Percentiles rank a stretch among this genome's conserved stretches.
phyloP scores from a whole-genome alignment of 2,888 invertebrate genomes.

The Onchidella celtica region DNA sequence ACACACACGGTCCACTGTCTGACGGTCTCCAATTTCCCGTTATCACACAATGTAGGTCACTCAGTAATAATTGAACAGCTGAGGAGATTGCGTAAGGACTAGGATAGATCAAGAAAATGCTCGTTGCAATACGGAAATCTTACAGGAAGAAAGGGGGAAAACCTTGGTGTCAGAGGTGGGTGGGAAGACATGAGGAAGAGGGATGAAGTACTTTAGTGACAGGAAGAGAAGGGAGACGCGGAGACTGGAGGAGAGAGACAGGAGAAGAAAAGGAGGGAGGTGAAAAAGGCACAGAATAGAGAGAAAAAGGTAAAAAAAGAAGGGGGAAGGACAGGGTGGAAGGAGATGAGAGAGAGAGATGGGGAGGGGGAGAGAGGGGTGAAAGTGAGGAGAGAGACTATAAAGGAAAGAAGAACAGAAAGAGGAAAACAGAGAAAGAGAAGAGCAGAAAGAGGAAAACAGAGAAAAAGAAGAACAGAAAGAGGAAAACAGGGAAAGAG shows the following conservation, averaged over 20 bases:
- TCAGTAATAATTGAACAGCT: too few relatives aligned
- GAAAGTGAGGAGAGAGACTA: not conserved
- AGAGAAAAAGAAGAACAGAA: not conserved
- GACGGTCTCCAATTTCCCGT: too few relatives aligned
- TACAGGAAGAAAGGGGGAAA: too few relatives aligned
- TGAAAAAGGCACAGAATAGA: not conserved
- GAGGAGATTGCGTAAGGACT: too few relatives aligned
- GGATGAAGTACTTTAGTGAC: not conserved
- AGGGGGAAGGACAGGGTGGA: constrained; percentile 17
- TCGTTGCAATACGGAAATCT: too few relatives aligned
- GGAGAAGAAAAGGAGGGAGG: not conserved
- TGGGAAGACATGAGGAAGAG: not conserved
- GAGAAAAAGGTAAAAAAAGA: not conserved
- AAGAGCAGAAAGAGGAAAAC: constrained; percentile 8
- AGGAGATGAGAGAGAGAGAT: constrained; percentile 30
- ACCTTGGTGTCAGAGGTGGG: not conserved
- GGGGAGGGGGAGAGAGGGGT: not conserved
- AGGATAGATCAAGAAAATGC: too few relatives aligned
- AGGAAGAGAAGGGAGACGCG: not conserved
- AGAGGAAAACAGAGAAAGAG: not conserved
- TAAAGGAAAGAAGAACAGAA: constrained; percentile 9
- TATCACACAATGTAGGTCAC: too few relatives aligned
- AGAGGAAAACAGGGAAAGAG: not conserved
- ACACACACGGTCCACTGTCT: too few relatives aligned
- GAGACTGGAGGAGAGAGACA: not conserved